Conservation (phyloP, 92 coral and sea anemone species). For the Chrysogorgia sp. region DNA sequence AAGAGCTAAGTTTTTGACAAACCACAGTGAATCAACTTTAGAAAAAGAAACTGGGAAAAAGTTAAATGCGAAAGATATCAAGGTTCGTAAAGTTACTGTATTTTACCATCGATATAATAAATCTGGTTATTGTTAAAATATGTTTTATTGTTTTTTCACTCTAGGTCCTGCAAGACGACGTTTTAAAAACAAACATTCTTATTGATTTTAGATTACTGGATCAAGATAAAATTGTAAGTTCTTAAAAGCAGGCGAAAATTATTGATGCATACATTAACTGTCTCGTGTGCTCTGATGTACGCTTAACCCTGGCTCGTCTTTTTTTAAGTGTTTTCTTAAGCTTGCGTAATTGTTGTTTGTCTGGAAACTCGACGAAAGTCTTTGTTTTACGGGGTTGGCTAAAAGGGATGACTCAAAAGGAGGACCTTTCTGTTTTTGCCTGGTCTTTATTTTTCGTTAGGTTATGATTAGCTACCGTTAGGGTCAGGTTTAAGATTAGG, state of each 20-base stretch:
- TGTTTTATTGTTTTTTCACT: not conserved
- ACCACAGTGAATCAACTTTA: not conserved
- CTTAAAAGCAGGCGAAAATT: no score
- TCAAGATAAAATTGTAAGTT: conserved; percentile 4
- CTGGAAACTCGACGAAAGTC: no score
- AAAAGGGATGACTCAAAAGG: no score
- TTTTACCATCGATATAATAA: not conserved
- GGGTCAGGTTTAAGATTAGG: no score
- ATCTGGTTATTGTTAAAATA: not conserved
- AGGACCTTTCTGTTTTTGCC: no score
- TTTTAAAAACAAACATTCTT: conserved; percentile 23
- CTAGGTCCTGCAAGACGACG: conserved; percentile 7
- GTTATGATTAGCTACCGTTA: no score
- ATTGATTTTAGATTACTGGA: conserved; percentile 17
- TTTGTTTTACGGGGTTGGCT: no score
- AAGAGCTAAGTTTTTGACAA: conserved; percentile 1
- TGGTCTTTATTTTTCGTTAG: no score
- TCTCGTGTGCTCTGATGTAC: no score
- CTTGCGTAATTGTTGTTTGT: not conserved
- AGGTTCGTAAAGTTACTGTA: not conserved
- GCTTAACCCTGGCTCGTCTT: no score
- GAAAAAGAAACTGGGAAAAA: not conserved
- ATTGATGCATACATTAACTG: no score
- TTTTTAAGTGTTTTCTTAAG: not conserved
- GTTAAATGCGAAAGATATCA: conserved; percentile 4